Percentiles rank a stretch among this genome's conserved stretches.
These are phyloP conservation scores for Tribolium castaneum DNA, from an alignment of 1,140 invertebrate genomes.

Conservation along the genomic window DNA sequence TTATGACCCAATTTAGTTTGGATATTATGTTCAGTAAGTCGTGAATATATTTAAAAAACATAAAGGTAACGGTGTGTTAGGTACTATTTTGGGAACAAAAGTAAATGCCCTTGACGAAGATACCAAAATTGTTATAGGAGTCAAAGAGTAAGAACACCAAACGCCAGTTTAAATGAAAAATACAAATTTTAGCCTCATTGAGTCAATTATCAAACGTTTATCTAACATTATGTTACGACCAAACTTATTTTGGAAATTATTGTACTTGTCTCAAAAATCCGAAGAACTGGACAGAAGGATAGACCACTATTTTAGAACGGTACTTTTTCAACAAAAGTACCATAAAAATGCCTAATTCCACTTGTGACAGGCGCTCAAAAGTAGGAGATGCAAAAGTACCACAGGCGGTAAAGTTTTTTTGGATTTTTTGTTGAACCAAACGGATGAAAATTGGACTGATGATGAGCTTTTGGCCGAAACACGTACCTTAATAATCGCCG, in stretches of 20 bases:
- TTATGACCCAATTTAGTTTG: background rate
- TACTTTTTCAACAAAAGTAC: background rate
- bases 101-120: background rate
- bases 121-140: background rate
- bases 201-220: background rate
- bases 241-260: background rate
- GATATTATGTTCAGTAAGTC: background rate
- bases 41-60: background rate
- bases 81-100: background rate
- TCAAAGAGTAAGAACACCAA: background rate
- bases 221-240: background rate
- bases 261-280: background rate
- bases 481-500: background rate
- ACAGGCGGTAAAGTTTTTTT: no score
- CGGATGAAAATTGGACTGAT: background rate
- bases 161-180: background rate
- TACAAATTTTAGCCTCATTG: background rate
- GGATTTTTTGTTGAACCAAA: background rate
- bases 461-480: background rate
- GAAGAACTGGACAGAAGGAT: background rate
- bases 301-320: background rate
- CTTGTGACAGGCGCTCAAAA: background rate
- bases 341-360: background rate
- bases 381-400: background rate
- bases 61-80: background rate